Base-by-base conservation (phyloP, 2,113 vertebrate species). In the Athene noctua region DNA sequence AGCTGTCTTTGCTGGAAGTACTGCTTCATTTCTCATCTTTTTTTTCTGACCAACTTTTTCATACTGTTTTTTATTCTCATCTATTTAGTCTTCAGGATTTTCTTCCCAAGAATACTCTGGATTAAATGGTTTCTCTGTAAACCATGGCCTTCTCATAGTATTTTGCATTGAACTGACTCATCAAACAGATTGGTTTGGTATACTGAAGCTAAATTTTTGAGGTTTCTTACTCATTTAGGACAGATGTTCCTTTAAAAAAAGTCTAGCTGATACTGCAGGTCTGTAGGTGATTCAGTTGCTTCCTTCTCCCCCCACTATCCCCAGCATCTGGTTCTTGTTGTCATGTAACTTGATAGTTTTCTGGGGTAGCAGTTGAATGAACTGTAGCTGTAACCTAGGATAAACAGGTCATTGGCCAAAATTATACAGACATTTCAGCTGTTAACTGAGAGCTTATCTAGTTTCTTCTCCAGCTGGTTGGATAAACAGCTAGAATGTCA, bases 401-500 rank as follows among this genome's bases (percentile, higher is more conserved):
- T 63, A 84, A 86, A 67, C 67, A 92, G 57, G 52, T 94, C 30
- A 42, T 44, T 82, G 47, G 36, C 80, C 70, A 82, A 81, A 87
- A 62, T 66, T 19, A 72, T 15, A 16, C 32, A 65, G 54, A 15
- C 66, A 52, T 95, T 94, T 96, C 91, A 94, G 57, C 84, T 91
- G 61, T 54, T 95, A 94, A 94, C 81, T 42, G 63, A 82, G 70
- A 87, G 68, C 78, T 77, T 77, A 58, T 68, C 83, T 91, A 47
- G 62, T 97, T 94, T 93, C 84, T 92, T 92, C 65, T 95, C 63
- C 79, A 86, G 79, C 84, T 95, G 89, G 80, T 74, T 96, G 78
- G 71, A 90, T 86, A 92, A 93, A 86, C 23, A 73, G 34, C 78
- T 90, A 79, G 91, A 85, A 94, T 91, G 85, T 92, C 87, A 88